Evolutionary conservation across 2,888 invertebrate species (phyloP), one percentile per base, ranked within the genome.

Genomic region (Melinaea menophilus): DNA sequence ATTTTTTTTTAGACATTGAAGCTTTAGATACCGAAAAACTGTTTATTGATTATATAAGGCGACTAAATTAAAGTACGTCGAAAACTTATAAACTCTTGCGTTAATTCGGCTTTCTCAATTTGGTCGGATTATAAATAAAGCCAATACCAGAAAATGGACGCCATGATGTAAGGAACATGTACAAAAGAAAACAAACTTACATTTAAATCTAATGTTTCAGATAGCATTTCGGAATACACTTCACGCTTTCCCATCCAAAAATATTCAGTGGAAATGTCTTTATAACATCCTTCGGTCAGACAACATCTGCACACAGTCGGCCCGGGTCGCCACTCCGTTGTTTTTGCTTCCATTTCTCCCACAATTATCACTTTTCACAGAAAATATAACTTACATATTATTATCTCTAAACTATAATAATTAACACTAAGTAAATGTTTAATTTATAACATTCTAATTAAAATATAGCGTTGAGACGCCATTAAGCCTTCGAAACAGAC

Each of bases 191-290:
- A 56, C 12, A 35, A 48, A 84, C 89, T 87, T 76, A 90, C 90
- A 45, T 77, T 75, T 31, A 90, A 68, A 68, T 79, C 84, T 13
- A 90, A 82, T 12, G 87, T 83, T 1, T 88, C 85, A 2, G 78
- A 72, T 31, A 90, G 79, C 89, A 90, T 90, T 74, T 90, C 90
- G 3, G 84, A 77, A 69, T 90, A 90, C 41, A 90, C 88, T 77
- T 90, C 90, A 54, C 86, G 78, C 68, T 88, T 88, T 65, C 90
- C 90, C 90, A 90, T 90, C 90, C 90, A 90, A 70, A 90, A 89
- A 79, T 90, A 90, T 80, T 90, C 89, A 12, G 90, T 89, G 46
- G 90, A 88, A 76, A 90, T 89, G 71, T 90, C 90, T 73, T 90
- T 90, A 69, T 90, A 90, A 65, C 90, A 90, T 2, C 90, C 90